A percentile compares a stretch with the other conserved stretches of the same genome.
phyloP scores from a whole-genome alignment of 2,113 vertebrate species.

The Hydrochoerus hydrochaeris region DNA sequence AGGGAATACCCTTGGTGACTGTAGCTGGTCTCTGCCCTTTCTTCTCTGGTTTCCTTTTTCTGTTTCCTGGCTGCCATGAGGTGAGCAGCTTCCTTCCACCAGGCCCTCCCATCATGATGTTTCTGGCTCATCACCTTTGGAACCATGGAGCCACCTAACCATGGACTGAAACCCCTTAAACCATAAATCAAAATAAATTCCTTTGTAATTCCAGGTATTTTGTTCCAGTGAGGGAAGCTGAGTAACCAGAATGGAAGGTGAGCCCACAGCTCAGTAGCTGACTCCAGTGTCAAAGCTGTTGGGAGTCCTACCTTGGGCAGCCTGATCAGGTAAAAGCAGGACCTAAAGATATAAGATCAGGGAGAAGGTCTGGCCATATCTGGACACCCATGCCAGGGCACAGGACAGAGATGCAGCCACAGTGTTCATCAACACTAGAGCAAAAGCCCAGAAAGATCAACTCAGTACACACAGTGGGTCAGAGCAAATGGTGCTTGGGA shows the following conservation, averaged over 20 bases:
- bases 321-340: background rate
- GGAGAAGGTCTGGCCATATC: background rate
- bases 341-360: background rate
- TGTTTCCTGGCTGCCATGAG: background rate
- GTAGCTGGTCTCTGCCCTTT: background rate
- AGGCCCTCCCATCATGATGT: background rate
- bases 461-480: background rate
- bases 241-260: background rate
- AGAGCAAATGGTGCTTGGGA: background rate
- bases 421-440: background rate
- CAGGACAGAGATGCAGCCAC: background rate
- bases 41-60: background rate
- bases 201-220: background rate
- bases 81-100: background rate
- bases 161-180: background rate
- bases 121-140: background rate
- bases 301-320: background rate
- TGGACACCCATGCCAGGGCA: background rate
- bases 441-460: background rate
- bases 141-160: background rate
- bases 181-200: background rate
- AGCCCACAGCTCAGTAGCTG: background rate
- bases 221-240: background rate
- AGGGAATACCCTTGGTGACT: background rate
- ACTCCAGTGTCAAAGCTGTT: background rate